phyloP scores from a whole-genome alignment of 1,140 invertebrate genomes.

The Atta cephalotes region DNA sequence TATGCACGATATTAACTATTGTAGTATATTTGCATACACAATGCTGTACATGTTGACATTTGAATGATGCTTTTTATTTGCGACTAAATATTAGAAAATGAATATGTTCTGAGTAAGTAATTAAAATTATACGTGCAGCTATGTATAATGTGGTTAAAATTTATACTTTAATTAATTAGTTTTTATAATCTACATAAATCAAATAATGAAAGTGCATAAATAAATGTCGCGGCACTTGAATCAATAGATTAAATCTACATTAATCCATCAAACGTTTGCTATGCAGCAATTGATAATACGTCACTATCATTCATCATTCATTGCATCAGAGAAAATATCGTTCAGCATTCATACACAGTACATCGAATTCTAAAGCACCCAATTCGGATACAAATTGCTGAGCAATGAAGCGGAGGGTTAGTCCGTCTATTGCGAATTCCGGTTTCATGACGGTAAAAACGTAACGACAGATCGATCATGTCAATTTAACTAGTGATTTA shows the following conservation, averaged over 20 bases:
- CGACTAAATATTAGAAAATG: neutral
- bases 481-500: constrained; percentile 52
- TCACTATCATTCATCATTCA: constrained; percentile 13
- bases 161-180: neutral
- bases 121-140: neutral
- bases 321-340: constrained; percentile 21
- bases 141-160: neutral
- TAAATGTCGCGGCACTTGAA: constrained; percentile 2
- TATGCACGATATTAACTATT: constrained; percentile 34
- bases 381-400: constrained; percentile 56
- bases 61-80: constrained; percentile 9
- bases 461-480: constrained; percentile 46
- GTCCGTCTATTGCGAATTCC: constrained; percentile 48
- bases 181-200: neutral
- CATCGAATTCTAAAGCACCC: constrained; percentile 41
- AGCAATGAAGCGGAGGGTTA: constrained; percentile 44
- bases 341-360: constrained; percentile 15
- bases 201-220: neutral
- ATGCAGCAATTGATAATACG: constrained; percentile 24
- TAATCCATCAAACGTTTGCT: constrained; percentile 17
- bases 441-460: constrained; percentile 43
- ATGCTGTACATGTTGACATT: neutral
- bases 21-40: constrained; percentile 21
- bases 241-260: constrained; percentile 2
- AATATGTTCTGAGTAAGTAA: neutral